Percentiles rank a stretch among this genome's conserved stretches.
Conservation (phyloP, 2,797 vertebrate genomes). For the Anomalospiza imberbis region DNA sequence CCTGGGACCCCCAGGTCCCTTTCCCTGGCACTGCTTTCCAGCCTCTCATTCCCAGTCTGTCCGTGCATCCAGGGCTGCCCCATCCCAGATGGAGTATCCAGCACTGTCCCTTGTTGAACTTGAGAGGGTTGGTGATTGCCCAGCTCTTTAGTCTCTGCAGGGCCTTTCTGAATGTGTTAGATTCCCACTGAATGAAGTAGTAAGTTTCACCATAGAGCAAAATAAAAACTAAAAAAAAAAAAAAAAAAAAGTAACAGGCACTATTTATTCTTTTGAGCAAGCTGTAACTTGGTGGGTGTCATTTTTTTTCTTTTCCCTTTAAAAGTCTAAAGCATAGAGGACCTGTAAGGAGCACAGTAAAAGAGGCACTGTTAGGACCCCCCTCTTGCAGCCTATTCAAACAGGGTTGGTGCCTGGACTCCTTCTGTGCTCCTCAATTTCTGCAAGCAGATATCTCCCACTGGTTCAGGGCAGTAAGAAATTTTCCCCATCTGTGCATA, state of each 20-base stretch:
- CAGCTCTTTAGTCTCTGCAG: background rate
- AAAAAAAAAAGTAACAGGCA: background rate
- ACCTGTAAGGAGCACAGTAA: background rate
- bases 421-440: background rate
- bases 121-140: no score
- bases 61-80: background rate
- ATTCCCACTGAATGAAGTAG: background rate
- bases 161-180: background rate
- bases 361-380: background rate
- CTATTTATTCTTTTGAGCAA: background rate
- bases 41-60: background rate
- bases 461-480: background rate
- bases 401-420: background rate
- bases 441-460: background rate
- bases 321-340: background rate
- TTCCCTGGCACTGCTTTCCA: background rate
- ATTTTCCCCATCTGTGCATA: background rate
- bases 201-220: background rate
- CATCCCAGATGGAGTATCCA: accelerated
- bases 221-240: background rate
- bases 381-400: background rate
- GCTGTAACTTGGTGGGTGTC: background rate
- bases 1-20: background rate
- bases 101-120: background rate
- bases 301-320: background rate